Percentiles rank a stretch among this genome's conserved stretches.
Conservation (phyloP, 2,797 vertebrate genomes). For the Siniperca undulata region DNA sequence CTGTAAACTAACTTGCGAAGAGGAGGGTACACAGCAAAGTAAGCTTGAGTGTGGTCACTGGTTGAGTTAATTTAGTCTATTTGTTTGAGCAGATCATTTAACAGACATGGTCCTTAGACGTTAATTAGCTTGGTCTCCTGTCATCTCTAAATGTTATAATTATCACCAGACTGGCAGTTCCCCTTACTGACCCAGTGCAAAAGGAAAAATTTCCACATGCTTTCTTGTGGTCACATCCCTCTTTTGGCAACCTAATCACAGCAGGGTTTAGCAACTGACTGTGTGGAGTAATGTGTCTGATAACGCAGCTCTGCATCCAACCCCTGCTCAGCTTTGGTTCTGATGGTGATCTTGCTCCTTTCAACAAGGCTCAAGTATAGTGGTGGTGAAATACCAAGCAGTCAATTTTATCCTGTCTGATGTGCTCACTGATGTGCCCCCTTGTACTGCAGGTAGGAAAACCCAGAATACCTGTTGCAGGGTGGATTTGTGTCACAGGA, state of each 20-base stretch:
- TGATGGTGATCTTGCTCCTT: slow-evolving; percentile 24
- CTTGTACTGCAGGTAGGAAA: slow-evolving; percentile 6
- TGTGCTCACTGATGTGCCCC: not conserved
- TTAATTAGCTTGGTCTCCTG: slow-evolving; percentile 75
- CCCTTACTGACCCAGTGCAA: slow-evolving; percentile 35
- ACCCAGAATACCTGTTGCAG: slow-evolving; percentile 20
- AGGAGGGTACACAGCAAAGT: slow-evolving; percentile 16
- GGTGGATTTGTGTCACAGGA: slow-evolving; percentile 21
- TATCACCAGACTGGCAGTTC: slow-evolving; percentile 79
- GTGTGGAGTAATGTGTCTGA: slow-evolving; percentile 24
- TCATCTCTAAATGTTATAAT: slow-evolving; percentile 80
- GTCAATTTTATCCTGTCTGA: slow-evolving; percentile 6
- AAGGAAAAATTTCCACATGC: slow-evolving; percentile 50
- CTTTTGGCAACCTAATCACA: slow-evolving; percentile 37
- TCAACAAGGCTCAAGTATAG: not conserved
- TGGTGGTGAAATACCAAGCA: slow-evolving; percentile 31
- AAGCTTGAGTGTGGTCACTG: slow-evolving; percentile 28
- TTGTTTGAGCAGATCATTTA: slow-evolving; percentile 79
- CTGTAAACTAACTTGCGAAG: slow-evolving; percentile 9
- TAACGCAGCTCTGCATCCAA: slow-evolving; percentile 10
- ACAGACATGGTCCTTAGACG: slow-evolving; percentile 73
- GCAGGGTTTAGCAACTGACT: slow-evolving; percentile 36
- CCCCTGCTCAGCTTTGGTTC: not conserved
- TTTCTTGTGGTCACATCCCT: slow-evolving; percentile 33
- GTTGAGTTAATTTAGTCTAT: slow-evolving; percentile 67